Conservation (phyloP, 2,888 invertebrate genomes). For the Ectemnius cavifrons region DNA sequence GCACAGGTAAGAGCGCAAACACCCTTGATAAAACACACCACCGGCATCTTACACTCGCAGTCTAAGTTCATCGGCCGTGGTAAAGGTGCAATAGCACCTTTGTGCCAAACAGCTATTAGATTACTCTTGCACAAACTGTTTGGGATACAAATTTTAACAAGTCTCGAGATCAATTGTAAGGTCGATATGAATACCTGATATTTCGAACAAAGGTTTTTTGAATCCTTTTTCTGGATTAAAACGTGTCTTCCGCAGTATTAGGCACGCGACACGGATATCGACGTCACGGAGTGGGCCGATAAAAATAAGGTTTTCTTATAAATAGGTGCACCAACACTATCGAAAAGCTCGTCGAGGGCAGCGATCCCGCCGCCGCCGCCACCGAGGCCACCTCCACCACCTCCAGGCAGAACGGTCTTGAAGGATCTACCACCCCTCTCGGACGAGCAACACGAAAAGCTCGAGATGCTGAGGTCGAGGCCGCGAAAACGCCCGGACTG, state of each 20-base stretch:
- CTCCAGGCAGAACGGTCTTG: conserved; percentile 75
- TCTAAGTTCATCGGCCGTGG: background rate
- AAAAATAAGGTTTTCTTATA: conserved; percentile 39
- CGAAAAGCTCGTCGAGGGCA: conserved; percentile 75
- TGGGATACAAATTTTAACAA: too few relatives aligned
- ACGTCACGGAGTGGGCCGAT: conserved; percentile 14
- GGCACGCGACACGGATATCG: conserved; percentile 1
- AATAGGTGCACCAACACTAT: conserved; percentile 75
- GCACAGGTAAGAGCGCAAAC: conserved; percentile 67
- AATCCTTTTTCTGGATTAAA: background rate
- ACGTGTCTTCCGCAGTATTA: background rate
- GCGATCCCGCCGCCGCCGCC: conserved; percentile 81
- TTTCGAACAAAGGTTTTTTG: too few relatives aligned
- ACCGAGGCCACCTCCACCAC: conserved; percentile 86
- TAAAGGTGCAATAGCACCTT: background rate
- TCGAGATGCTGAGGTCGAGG: conserved; percentile 86
- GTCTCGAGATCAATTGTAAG: too few relatives aligned
- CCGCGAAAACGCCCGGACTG: conserved; percentile 92
- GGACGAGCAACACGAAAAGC: conserved; percentile 82
- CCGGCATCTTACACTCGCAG: conserved; percentile 1
- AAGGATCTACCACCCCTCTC: conserved; percentile 80
- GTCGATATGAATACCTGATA: too few relatives aligned
- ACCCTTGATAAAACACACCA: background rate
- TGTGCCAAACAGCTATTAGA: background rate
- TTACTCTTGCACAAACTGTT: too few relatives aligned